Evolutionary conservation across 2,797 vertebrate species (phyloP).

Genomic region (Megalops cyprinoides): DNA sequence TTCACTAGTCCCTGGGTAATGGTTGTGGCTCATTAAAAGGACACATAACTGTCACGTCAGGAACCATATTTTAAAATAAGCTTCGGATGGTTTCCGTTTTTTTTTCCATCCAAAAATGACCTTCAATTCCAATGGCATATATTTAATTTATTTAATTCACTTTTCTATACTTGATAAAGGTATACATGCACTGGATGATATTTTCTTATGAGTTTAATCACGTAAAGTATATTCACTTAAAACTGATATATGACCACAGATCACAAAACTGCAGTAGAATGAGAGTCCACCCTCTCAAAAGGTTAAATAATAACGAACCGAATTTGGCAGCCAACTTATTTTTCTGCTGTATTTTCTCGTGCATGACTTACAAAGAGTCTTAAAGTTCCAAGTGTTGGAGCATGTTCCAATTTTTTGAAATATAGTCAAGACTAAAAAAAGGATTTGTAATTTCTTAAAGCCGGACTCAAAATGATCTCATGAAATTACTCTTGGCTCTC

Average conservation of each 20-base stretch:
- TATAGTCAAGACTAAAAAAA: background rate
- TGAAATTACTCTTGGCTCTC: background rate
- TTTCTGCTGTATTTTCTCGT: background rate
- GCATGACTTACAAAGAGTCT: background rate
- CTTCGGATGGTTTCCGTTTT: background rate
- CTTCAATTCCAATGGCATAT: no score
- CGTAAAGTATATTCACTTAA: no score
- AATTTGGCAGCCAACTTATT: background rate
- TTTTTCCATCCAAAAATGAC: no score
- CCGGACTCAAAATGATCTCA: background rate
- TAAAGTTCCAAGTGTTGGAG: background rate
- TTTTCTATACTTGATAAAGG: no score
- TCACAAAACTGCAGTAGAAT: no score
- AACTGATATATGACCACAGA: no score
- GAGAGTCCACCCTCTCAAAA: background rate
- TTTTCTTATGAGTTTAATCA: no score
- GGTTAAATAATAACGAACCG: background rate
- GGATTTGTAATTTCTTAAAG: background rate
- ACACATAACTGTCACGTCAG: no score
- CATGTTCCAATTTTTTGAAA: background rate
- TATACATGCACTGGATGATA: no score
- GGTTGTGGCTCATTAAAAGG: background rate
- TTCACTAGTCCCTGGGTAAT: background rate
- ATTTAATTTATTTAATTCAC: no score
- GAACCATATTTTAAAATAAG: background rate